Base-by-base conservation (phyloP, 2,888 invertebrate genomes). In the Athrips mouffetella region DNA sequence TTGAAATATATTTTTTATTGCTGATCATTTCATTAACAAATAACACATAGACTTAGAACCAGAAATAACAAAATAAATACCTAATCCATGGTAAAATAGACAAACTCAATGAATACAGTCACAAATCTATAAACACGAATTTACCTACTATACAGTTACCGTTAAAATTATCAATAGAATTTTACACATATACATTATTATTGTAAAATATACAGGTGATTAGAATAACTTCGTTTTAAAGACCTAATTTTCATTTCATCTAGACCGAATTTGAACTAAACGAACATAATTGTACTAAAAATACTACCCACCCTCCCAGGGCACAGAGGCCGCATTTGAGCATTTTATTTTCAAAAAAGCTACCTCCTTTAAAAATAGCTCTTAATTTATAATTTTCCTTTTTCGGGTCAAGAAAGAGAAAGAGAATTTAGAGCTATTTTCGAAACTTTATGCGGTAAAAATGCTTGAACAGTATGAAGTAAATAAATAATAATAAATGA, bases 21-120 rank as follows among this genome's bases (percentile, higher is more conserved):
- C 73, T 82, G 84, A 80, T 83, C 76, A 77, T 80, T 76, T 76
- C 56, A 70, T 76, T 80, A 85, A 85, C 86, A 85, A 83, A 80
- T 76, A 84, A 84, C 80, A 81, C 73, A 73, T 81, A 85, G 79
- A 84, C 81, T 85, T 78, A 80, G 73, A 83, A 84, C 81, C 86
- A 81, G 79, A 72, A 72, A 76, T 70, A 87, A 87, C 83, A 83
- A 83, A 84, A 87, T 86, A 87, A 87, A 87, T 86, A 87, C 85
- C 86, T 80, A 75, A 78, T 81, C 80, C 86, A 74, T 61, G 75
- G 78, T 81, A 79, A 73, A 76, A 68, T 67, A 66, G 62, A 69
- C 49, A 54, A 74, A 68, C 63, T 52, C 54, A 74, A 68, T 65
- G 76, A 77, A 79, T 76, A 76, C 76, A 77, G 70, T 76, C 73